Conservation (phyloP, 2,888 invertebrate species). For the Cordilura impudica region DNA sequence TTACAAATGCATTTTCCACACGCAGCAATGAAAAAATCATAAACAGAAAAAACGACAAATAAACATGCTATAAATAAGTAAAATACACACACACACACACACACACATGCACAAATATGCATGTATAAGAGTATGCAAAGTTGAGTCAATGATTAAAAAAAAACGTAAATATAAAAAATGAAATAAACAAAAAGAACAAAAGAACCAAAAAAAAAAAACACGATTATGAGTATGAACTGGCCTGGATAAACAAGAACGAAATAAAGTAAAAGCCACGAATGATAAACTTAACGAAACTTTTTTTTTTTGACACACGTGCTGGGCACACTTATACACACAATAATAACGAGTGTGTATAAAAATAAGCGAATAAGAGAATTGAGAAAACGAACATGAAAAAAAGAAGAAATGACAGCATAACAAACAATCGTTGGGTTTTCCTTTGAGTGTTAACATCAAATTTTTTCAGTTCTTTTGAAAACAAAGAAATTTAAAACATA, state of each 20-base stretch:
- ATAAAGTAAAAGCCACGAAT: background rate
- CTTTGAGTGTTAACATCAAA: slow-evolving; percentile 35
- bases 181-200: slow-evolving; percentile 12
- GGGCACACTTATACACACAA: background rate
- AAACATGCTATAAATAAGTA: slow-evolving; percentile 53
- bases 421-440: slow-evolving; percentile 46
- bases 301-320: slow-evolving; percentile 47
- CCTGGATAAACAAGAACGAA: slow-evolving; percentile 16
- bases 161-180: background rate
- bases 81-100: slow-evolving; percentile 23
- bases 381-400: slow-evolving; percentile 1
- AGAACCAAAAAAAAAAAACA: slow-evolving; percentile 27
- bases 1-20: slow-evolving; percentile 17
- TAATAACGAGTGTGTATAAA: background rate
- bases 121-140: background rate
- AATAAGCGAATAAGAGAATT: slow-evolving; percentile 18
- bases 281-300: slow-evolving; percentile 57
- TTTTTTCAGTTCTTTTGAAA: slow-evolving; percentile 53
- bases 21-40: slow-evolving; percentile 14
- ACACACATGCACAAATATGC: slow-evolving; percentile 14
- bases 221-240: background rate
- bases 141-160: slow-evolving; percentile 21
- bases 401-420: slow-evolving; percentile 42
- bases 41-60: slow-evolving; percentile 44
- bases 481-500: slow-evolving; percentile 52